Conservation (phyloP, 2,888 invertebrate genomes). For the Phyllotreta cruciferae region DNA sequence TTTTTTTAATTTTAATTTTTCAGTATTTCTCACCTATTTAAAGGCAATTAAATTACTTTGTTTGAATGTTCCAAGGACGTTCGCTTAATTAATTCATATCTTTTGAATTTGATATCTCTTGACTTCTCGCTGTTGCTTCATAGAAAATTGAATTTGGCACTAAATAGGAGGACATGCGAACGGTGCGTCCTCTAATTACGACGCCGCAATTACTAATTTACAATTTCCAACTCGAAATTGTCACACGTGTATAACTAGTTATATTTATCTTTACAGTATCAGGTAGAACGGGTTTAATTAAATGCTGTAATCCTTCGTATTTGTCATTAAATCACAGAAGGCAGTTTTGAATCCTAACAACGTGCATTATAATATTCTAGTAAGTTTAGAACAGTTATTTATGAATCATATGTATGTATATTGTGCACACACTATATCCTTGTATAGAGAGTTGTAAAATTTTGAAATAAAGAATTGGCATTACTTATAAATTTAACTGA, state of each 20-base stretch:
- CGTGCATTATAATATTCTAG: too few species aligned
- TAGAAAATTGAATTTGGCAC: slow-evolving; percentile 26
- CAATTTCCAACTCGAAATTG: slow-evolving; percentile 24
- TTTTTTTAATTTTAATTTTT: too few species aligned
- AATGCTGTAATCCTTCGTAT: slow-evolving; percentile 16
- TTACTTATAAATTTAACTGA: too few species aligned
- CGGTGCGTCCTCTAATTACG: slow-evolving; percentile 25
- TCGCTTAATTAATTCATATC: slow-evolving; percentile 27
- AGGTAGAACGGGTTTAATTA: slow-evolving; percentile 21
- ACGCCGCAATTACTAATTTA: slow-evolving; percentile 30
- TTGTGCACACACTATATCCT: too few species aligned
- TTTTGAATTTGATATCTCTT: slow-evolving; percentile 16
- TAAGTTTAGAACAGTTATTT: too few species aligned
- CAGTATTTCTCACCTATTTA: slow-evolving; percentile 12
- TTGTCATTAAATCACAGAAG: slow-evolving; percentile 17
- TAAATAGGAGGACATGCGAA: slow-evolving; percentile 23
- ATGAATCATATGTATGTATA: too few species aligned
- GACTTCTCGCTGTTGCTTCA: slow-evolving; percentile 16
- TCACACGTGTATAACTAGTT: slow-evolving; percentile 30
- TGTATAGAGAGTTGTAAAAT: too few species aligned
- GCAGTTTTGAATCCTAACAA: background rate
- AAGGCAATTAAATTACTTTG: slow-evolving; percentile 20
- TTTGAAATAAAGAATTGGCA: too few species aligned
- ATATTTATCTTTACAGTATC: slow-evolving; percentile 18
- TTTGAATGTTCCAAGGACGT: slow-evolving; percentile 7